Evolutionary conservation across 2,888 invertebrate species (phyloP).

Genomic region (Erebia aethiops): DNA sequence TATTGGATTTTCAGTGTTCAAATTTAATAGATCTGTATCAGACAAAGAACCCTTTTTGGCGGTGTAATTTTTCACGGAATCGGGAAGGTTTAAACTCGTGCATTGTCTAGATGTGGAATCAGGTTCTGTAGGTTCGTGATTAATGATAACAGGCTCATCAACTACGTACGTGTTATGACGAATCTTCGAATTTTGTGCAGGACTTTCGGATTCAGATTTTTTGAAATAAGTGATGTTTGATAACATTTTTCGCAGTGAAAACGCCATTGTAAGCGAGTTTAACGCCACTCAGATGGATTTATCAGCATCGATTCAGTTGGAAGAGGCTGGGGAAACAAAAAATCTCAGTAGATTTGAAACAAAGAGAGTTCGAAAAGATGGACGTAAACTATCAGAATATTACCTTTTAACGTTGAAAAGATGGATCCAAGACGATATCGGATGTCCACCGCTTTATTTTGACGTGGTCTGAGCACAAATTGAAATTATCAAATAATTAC

Average conservation of each 20-base stretch:
- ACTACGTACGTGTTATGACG: slow-evolving; percentile 40
- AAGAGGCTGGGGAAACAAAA: background rate
- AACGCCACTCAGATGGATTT: background rate
- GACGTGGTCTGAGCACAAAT: slow-evolving; percentile 8
- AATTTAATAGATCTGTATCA: slow-evolving; percentile 63
- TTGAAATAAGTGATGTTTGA: slow-evolving; percentile 75
- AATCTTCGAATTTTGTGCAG: slow-evolving; percentile 35
- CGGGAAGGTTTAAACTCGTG: slow-evolving; percentile 55
- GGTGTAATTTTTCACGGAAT: slow-evolving; percentile 56
- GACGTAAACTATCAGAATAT: background rate
- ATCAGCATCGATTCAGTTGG: slow-evolving; percentile 6
- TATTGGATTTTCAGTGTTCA: slow-evolving; percentile 44
- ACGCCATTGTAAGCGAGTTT: slow-evolving; percentile 60
- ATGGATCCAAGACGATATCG: background rate
- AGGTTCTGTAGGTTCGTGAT: slow-evolving; percentile 58
- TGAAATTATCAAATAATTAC: slow-evolving; percentile 21
- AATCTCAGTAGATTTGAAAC: background rate
- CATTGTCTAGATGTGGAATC: slow-evolving; percentile 65
- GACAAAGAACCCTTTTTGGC: slow-evolving; percentile 66
- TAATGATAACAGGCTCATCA: slow-evolving; percentile 47
- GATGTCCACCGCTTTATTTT: slow-evolving; percentile 14
- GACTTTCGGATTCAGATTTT: slow-evolving; percentile 54
- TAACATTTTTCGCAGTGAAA: slow-evolving; percentile 72
- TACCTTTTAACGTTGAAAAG: slow-evolving; percentile 9
- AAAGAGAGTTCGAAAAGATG: slow-evolving; percentile 7